phyloP scores from a whole-genome alignment of 2,113 vertebrate species.

The Hemibagrus wyckioides region DNA sequence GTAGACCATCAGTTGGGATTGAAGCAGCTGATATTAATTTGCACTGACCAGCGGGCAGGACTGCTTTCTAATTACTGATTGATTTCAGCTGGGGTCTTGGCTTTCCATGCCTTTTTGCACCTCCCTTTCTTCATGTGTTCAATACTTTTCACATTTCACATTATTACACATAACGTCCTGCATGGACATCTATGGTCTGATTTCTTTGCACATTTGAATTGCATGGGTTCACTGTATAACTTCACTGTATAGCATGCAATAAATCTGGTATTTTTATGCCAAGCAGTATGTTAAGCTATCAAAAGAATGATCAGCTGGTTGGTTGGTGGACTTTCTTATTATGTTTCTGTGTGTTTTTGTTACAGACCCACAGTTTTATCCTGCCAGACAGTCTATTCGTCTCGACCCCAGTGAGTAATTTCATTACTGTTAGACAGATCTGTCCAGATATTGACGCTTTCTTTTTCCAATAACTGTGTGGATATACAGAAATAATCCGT shows the following conservation, averaged over 20 bases:
- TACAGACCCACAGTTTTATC: slow-evolving; percentile 91
- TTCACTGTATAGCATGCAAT: neutral
- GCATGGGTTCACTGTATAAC: neutral
- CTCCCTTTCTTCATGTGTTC: too few species aligned
- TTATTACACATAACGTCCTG: too few species aligned
- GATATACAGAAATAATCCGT: neutral
- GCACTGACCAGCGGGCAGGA: too few species aligned
- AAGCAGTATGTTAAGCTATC: neutral
- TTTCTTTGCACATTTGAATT: too few species aligned
- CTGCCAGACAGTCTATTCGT: slow-evolving; percentile 88
- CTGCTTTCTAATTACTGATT: too few species aligned
- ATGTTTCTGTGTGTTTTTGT: slow-evolving; percentile 34
- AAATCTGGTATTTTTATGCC: neutral
- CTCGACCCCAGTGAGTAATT: slow-evolving; percentile 86
- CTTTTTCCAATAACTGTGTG: neutral
- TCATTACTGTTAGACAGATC: neutral
- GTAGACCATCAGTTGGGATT: too few species aligned
- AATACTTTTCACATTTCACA: too few species aligned
- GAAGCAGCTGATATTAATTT: too few species aligned
- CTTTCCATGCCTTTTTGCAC: too few species aligned
- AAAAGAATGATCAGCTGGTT: neutral
- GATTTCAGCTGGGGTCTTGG: too few species aligned
- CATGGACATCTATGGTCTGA: too few species aligned
- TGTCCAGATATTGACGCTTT: neutral
- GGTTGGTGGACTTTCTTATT: neutral